Conservation (phyloP, 2,797 vertebrate genomes). For the Hoplostethus mediterraneus region DNA sequence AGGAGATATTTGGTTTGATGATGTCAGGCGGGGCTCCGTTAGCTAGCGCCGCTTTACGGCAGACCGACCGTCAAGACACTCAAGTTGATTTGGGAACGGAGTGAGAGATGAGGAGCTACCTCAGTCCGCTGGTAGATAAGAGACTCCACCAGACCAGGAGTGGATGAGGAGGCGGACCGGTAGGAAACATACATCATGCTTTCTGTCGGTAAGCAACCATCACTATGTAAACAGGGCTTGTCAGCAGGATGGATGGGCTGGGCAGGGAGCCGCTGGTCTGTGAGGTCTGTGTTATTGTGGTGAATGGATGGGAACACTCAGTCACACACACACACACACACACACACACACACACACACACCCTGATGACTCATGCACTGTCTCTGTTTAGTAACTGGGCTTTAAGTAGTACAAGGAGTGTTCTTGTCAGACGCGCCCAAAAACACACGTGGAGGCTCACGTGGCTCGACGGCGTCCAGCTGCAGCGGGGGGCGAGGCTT, state of each 20-base stretch:
- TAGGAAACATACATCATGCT: slow-evolving; percentile 49
- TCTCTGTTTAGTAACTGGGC: slow-evolving; percentile 63
- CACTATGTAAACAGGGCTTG: slow-evolving; percentile 65
- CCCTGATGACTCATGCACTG: slow-evolving; percentile 66
- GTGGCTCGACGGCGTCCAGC: slow-evolving; percentile 16
- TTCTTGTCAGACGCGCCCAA: slow-evolving; percentile 39
- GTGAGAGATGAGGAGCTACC: slow-evolving; percentile 2
- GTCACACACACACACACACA: slow-evolving; percentile 7
- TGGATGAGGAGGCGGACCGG: background rate
- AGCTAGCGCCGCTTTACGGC: no score
- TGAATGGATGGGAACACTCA: slow-evolving; percentile 55
- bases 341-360: slow-evolving; percentile 41
- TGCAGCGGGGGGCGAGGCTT: slow-evolving; percentile 38
- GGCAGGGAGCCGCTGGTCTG: slow-evolving; percentile 52
- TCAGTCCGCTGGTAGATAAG: slow-evolving; percentile 9
- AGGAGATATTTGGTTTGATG: no score
- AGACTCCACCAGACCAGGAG: slow-evolving; percentile 1
- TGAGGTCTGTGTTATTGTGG: slow-evolving; percentile 70
- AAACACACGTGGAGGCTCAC: slow-evolving; percentile 47
- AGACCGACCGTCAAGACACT: no score
- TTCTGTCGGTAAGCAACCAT: slow-evolving; percentile 58
- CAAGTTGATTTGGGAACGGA: background rate
- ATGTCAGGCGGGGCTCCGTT: no score
- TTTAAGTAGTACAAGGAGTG: slow-evolving; percentile 34
- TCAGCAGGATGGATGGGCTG: slow-evolving; percentile 54